Evolutionary conservation across 1,140 invertebrate genomes (phyloP), one percentile per base, ranked within the genome.

Genomic region (Hylyphantes graminicola): DNA sequence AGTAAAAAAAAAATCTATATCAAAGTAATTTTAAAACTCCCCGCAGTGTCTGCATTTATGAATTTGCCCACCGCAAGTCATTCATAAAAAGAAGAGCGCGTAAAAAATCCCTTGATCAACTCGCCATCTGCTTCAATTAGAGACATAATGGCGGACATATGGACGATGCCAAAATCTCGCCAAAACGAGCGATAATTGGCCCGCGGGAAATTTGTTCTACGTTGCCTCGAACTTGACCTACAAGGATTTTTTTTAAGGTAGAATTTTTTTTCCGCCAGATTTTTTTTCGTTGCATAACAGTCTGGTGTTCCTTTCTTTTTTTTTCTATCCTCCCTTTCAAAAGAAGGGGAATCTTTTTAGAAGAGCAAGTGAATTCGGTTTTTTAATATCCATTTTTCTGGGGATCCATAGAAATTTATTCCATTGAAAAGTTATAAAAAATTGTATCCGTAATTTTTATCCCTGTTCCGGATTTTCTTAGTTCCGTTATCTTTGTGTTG

Each of bases 221-320:
- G 63, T 73, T 63, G 48, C 67, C 68, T 72, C 79, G 79, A 81
- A 81, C 79, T 81, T 81, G 79, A 81, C 79, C 79, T 73, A 81
- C 17, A 81, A 73, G 68, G 4, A 65, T 59, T 73, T 73, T 76
- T 21, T 65, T 21, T 6, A 48, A 4, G 35, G 12, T 10, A 61
- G 12, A 50, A 59, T 70, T 80, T 79, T 51, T 64, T 54, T 64
- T 17, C 9, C 8, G 9, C 15, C 53, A 19, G 55, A 73, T 51
- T 73, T 73, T 81, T 78, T 78, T 78, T 54, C n/a, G 53, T 57
- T 63, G 55, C 17, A 64, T 13, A 59, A 21, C 11, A 17, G 72
- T 11, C 5, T 48, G 72, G 6, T 76, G 35, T 73, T 73, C 19
- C 1, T 70, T 50, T 17, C 11, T 51, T 13, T 70, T 13, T 70